Base-by-base conservation (phyloP, 2,888 invertebrate genomes). In the Ennomos erosarius region DNA sequence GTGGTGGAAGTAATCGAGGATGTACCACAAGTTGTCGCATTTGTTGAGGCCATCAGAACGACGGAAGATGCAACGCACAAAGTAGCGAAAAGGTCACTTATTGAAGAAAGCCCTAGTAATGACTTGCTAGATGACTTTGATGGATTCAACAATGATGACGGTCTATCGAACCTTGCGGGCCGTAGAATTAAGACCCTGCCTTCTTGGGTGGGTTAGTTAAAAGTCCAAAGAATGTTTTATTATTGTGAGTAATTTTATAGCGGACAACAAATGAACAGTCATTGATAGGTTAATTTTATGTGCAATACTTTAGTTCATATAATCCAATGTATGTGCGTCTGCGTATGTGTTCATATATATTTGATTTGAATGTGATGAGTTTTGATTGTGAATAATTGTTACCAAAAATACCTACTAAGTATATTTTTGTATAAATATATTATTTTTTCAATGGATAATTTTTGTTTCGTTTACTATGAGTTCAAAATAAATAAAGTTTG, bases 121-220 rank as follows among this genome's bases (percentile, higher is more conserved):
- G 90, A 90, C 55, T 71, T 92, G 16, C 64, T 91, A 46, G 82
- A 83, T n/a, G 79, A 84, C 49, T 75, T 80, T n/a, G 90, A 91
- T 8, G 83, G 79, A 3, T 70, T 81, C 1, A 71, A 81, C 11
- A 81, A 79, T 44, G 88, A 88, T 39, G 81, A 80, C 40, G 82
- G 81, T 1, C 61, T 85, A 9, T 73, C 81, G 0, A 80, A 82
- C 59, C 57, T 90, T 0, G 87, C 76, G 42, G 87, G 87, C 8
- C 81, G 92, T 57, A 87, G 88, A 72, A 91, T 92, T 43, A 91
- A 88, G 71, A 86, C 89, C 58, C 76, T 92, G 9, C 92, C 92
- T 1, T 80, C 90, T 8, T 92, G 88, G 87, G 76, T 82, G 40
- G 92, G 91, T 49, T 88, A 82, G 6, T 26, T 6, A 26, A 6